These are phyloP conservation scores for Microtus montanus DNA, from an alignment of 2,113 vertebrate genomes.

Conservation along the genomic window DNA sequence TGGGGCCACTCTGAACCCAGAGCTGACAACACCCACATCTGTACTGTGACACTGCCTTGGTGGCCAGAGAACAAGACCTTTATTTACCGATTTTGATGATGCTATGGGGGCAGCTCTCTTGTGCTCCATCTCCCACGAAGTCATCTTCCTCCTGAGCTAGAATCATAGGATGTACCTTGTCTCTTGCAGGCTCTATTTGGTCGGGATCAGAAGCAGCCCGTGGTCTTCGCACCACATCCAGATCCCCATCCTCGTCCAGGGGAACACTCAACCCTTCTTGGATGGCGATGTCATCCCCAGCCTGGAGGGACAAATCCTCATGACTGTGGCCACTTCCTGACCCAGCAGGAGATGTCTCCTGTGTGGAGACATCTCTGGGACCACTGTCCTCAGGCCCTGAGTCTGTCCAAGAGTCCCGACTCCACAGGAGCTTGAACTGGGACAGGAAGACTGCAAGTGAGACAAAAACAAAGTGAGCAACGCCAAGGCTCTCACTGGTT, in stretches of 20 bases:
- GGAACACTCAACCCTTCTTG: constrained; percentile 56
- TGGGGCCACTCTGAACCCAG: background rate
- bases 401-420: constrained; percentile 62
- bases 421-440: constrained; percentile 89
- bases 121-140: constrained; percentile 65
- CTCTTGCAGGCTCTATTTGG: constrained; percentile 66
- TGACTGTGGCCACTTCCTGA: background rate
- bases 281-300: background rate
- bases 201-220: constrained; percentile 54
- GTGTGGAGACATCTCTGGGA: background rate
- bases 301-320: background rate
- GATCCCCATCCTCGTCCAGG: constrained; percentile 93
- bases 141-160: constrained; percentile 84
- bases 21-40: accelerated
- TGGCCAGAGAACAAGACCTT: background rate
- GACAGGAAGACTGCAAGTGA: constrained; percentile 91
- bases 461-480: no score
- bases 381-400: background rate
- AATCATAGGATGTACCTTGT: constrained; percentile 86
- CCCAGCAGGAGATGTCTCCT: background rate
- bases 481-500: background rate
- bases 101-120: constrained; percentile 39
- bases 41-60: accelerated
- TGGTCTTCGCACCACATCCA: constrained; percentile 89
- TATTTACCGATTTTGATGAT: constrained; percentile 87